Evolutionary conservation across 2,113 vertebrate genomes (phyloP), one percentile per base, ranked within the genome.

Genomic region (Pithys albifrons): DNA sequence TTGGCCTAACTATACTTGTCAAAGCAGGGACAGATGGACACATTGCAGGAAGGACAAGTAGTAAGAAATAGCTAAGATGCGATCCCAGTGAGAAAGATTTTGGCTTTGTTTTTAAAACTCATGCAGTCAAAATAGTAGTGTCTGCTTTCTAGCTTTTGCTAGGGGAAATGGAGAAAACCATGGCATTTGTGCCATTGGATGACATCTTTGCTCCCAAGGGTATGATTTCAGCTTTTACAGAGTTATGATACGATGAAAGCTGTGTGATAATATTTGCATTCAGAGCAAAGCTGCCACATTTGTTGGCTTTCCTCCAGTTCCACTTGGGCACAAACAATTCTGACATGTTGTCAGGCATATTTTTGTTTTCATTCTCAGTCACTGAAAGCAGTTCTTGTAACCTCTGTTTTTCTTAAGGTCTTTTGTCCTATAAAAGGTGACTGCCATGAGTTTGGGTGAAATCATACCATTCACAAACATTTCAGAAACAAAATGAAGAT

Each of bases 301-400:
- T 85, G 59, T 88, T 94, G 91, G 70, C 62, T 82, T 82, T 59
- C 9, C 9, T 94, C 77, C 91, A 91, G 57, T 69, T 91, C 80
- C 45, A 89, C 67, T 92, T 84, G 59, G 70, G 37, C 45, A 61
- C 52, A 89, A 91, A 45, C 41, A 72, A 71, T 48, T 87, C 55
- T 96, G 95, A 88, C 43, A 54, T 37, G 19, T 62, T 70, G 67
- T 80, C 89, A 92, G 31, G 15, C 7, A 31, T 37, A 51, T 85
- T 94, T 97, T 90, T 85, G 11, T 88, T 43, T 88, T 71, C 62
- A 41, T 81, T 91, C 57, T 89, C 71, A 48, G 55, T 43, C 55
- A 46, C 0, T 20, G 46, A 88, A 87, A 70, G 17, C 24, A 64
- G 27, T n/a, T 85, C 58, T 87, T 89, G 16, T 35, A 45, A 52